Percentiles rank a stretch among this genome's conserved stretches.
phyloP scores from a whole-genome alignment of 2,113 vertebrate genomes.

The Hippolais icterina region DNA sequence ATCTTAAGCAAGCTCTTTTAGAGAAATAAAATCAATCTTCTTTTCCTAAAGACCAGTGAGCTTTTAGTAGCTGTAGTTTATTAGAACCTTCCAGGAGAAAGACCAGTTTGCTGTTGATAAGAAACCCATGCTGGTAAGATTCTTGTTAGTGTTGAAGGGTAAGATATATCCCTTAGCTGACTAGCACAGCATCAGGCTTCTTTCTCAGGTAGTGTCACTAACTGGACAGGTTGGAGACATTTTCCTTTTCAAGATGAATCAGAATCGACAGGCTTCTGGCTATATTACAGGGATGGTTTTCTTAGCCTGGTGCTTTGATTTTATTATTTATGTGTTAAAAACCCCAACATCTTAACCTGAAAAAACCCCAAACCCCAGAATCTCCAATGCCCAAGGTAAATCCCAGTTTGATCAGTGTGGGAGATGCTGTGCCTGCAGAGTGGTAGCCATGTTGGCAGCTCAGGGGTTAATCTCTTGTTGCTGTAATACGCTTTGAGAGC shows the following conservation, averaged over 20 bases:
- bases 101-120: background rate
- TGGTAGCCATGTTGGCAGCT: conserved; percentile 82
- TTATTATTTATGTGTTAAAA: background rate
- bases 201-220: background rate
- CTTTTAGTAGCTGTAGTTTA: background rate
- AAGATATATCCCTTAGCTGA: background rate
- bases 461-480: conserved; percentile 83
- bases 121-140: background rate
- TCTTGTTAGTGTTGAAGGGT: background rate
- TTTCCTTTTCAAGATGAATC: conserved; percentile 28
- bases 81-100: conserved; percentile 2
- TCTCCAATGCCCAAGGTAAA: background rate
- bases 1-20: background rate
- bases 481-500: conserved; percentile 79
- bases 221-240: background rate
- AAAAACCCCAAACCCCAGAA: background rate
- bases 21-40: background rate
- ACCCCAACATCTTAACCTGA: background rate
- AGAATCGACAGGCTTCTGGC: background rate
- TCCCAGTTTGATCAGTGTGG: background rate
- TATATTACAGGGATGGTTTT: background rate
- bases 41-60: background rate
- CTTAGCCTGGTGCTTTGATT: conserved; percentile 11
- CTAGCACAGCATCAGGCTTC: background rate
- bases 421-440: conserved; percentile 67